These are phyloP conservation scores for Pinctada fucata DNA, from an alignment of 2,888 invertebrate species.

Conservation along the genomic window DNA sequence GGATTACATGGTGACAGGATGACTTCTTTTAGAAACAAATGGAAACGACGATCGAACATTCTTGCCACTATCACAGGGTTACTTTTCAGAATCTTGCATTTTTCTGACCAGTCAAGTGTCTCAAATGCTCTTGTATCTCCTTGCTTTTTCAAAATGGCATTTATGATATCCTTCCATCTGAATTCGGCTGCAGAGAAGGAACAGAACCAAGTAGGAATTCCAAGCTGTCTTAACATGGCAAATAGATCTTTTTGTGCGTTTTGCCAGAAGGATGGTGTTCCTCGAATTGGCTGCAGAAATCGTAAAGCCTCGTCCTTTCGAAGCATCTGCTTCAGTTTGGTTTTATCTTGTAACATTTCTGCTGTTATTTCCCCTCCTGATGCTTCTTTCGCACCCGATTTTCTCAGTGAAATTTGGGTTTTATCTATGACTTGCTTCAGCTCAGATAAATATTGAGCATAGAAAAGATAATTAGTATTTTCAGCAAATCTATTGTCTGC, in stretches of 20 bases:
- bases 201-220: no score
- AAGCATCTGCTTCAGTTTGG: neutral
- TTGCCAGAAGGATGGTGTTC: slow-evolving; percentile 48
- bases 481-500: no score
- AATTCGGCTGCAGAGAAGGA: slow-evolving; percentile 23
- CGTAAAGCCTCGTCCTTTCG: slow-evolving; percentile 36
- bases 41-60: slow-evolving; percentile 47
- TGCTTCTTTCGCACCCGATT: slow-evolving; percentile 10
- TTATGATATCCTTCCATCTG: slow-evolving; percentile 40
- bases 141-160: slow-evolving; percentile 38
- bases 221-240: slow-evolving; percentile 2
- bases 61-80: slow-evolving; percentile 49
- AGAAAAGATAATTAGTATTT: no score
- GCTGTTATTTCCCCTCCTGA: slow-evolving; percentile 23
- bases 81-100: slow-evolving; percentile 37
- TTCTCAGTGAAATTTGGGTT: slow-evolving; percentile 27
- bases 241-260: slow-evolving; percentile 38
- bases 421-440: no score
- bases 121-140: slow-evolving; percentile 18
- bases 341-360: slow-evolving; percentile 27
- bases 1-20: slow-evolving; percentile 34
- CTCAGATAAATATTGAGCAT: no score
- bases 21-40: slow-evolving; percentile 33
- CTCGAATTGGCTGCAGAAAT: slow-evolving; percentile 41
- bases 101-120: slow-evolving; percentile 40